Base-by-base conservation (phyloP, 1,140 invertebrate species). In the Eurosta solidaginis region DNA sequence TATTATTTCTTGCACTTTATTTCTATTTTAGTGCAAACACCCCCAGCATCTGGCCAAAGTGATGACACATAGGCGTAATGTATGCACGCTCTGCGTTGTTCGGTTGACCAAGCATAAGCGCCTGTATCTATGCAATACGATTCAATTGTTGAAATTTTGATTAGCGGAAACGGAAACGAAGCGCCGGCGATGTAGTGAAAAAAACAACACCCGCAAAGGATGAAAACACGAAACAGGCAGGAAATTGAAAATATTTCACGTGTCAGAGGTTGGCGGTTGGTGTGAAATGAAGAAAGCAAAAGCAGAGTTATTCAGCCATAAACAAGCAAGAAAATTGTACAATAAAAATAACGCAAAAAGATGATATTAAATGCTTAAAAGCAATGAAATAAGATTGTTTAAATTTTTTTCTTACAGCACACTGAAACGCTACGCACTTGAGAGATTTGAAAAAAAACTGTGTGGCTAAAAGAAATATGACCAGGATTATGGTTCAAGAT, bases 401-500 rank as follows among this genome's bases (percentile, higher is more conserved):
- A 14, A 4, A 7, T 29, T 5, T 14, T 22, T 29, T 33, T 59
- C n/a, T 17, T 49, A 4, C n/a, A 3, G 17, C 12, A 49, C 12
- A 49, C 9, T 4, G n/a, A 68, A 54, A 10, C 20, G 14, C 50
- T 12, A 25, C 2, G 14, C 59, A 68, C 59, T 22, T 33, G 25
- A 17, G 33, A 29, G 40, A 5, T 10, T 36, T 17, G 17, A n/a
- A n/a, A 3, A 42, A 36, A 68, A 40, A 68, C 59, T n/a, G 59
- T n/a, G n/a, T n/a, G n/a, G n/a, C n/a, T n/a, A n/a, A 68, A 68
- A 68, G 59, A 68, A 68, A 68, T 68, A 68, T 68, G n/a, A 40
- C 17, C 33, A n/a, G 59, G 59, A 68, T 68, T 68, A 68, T 68
- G 59, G 33, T 20, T 20, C n/a, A n/a, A 33, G 33, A 17, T 68